These are phyloP conservation scores for Dioctria rufipes DNA, from an alignment of 2,888 invertebrate genomes.

Conservation along the genomic window DNA sequence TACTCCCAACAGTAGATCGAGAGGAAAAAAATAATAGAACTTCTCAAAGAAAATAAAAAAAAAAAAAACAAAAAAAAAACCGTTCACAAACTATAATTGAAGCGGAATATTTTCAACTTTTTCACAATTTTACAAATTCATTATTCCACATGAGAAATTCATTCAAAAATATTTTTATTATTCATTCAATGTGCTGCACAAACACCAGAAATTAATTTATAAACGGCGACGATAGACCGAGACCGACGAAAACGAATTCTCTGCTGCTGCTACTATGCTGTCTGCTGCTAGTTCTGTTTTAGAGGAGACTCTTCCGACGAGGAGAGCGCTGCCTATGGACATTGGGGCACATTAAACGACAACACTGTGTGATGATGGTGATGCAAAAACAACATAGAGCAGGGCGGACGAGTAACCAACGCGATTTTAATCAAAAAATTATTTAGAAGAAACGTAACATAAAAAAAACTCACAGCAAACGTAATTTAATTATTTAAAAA, in stretches of 20 bases:
- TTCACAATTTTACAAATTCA: constrained; percentile 13
- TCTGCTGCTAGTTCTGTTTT: no score
- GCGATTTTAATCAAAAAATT: not conserved
- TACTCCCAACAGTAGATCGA: not conserved
- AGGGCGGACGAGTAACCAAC: constrained; percentile 25
- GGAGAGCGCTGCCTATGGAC: constrained; percentile 25
- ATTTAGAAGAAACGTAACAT: not conserved
- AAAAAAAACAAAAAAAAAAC: not conserved
- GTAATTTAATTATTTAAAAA: not conserved
- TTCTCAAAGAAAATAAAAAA: no score
- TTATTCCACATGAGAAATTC: not conserved
- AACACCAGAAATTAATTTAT: not conserved
- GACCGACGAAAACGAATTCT: constrained; percentile 38
- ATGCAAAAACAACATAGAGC: not conserved
- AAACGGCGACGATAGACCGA: constrained; percentile 20
- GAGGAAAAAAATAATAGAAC: no score
- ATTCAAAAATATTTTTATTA: not conserved
- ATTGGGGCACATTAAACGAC: constrained; percentile 30
- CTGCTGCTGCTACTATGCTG: constrained; percentile 12
- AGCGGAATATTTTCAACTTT: not conserved
- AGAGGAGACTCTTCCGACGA: no score
- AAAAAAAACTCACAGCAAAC: constrained; percentile 1
- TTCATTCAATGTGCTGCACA: not conserved
- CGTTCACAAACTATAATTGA: not conserved
- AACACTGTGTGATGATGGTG: not conserved